Conservation (phyloP, 2,888 invertebrate species). For the Xestobium rufovillosum region DNA sequence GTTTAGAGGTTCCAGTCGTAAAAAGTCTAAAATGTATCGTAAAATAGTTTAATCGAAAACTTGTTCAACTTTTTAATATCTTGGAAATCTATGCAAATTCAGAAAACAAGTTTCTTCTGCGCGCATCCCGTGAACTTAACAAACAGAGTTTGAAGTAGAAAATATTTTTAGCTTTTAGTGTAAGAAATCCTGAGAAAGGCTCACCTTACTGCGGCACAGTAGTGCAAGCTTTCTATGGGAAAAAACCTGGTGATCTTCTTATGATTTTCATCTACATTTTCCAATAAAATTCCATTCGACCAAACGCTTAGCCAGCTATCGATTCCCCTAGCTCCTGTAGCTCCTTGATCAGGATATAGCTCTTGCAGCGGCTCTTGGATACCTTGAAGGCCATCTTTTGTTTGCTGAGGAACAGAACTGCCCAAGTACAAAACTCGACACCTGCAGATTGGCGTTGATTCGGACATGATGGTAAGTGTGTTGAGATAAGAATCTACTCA, state of each 20-base stretch:
- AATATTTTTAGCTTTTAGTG: too few species aligned
- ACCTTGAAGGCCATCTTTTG: slow-evolving; percentile 94
- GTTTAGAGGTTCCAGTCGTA: too few species aligned
- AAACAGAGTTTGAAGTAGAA: too few species aligned
- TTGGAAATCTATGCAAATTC: too few species aligned
- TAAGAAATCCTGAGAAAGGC: too few species aligned
- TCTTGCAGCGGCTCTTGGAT: slow-evolving; percentile 96
- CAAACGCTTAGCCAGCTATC: slow-evolving; percentile 96
- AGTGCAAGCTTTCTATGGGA: slow-evolving; percentile 90
- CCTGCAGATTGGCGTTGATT: slow-evolving; percentile 91
- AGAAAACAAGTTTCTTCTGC: too few species aligned
- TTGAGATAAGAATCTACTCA: too few species aligned
- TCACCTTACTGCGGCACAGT: slow-evolving; percentile 91
- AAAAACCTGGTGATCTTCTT: slow-evolving; percentile 93
- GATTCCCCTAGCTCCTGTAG: slow-evolving; percentile 79
- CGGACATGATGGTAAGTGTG: slow-evolving; percentile 47
- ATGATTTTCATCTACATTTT: slow-evolving; percentile 94
- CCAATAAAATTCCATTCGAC: slow-evolving; percentile 90
- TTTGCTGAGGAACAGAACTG: slow-evolving; percentile 92
- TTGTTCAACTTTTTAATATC: too few species aligned
- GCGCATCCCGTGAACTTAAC: too few species aligned
- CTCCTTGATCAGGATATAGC: slow-evolving; percentile 91
- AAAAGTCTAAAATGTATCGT: too few species aligned
- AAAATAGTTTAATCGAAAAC: too few species aligned
- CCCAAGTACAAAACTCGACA: slow-evolving; percentile 96